Conservation (phyloP, 2,113 vertebrate species). For the Heterocephalus glaber region DNA sequence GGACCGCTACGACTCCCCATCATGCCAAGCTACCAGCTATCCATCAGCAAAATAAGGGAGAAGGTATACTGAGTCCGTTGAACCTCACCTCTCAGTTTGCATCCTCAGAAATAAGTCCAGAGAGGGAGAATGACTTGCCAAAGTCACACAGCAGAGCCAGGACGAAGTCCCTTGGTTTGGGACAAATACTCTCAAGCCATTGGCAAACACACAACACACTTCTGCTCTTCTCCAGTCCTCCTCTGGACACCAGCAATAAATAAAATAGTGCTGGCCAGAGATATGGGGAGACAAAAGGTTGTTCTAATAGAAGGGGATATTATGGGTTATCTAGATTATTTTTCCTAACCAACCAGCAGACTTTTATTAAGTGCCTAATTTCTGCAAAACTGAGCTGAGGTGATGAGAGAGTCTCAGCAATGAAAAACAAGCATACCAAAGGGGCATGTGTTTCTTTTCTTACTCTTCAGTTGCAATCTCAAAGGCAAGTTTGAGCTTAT, state of each 20-base stretch:
- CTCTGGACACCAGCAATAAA: background rate
- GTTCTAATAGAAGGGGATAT: background rate
- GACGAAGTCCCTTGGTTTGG: background rate
- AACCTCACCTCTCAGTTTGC: background rate
- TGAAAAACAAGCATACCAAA: background rate
- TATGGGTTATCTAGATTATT: background rate
- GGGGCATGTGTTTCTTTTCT: background rate
- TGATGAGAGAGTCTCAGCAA: background rate
- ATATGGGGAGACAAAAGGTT: background rate
- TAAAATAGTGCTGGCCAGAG: background rate
- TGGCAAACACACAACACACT: background rate
- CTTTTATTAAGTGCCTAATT: background rate
- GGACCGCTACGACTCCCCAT: background rate
- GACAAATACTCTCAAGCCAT: too few species aligned
- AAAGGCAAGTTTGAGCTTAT: background rate
- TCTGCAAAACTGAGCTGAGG: background rate
- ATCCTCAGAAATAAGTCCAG: background rate
- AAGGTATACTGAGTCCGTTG: background rate
- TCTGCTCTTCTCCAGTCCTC: background rate
- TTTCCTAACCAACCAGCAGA: background rate
- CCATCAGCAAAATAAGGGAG: background rate
- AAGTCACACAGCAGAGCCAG: background rate
- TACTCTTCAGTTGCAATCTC: background rate
- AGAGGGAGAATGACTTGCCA: background rate
- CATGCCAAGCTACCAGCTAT: rapidly evolving